These are phyloP conservation scores for Pandemis cinnamomeana DNA, from an alignment of 2,888 invertebrate genomes.

Conservation along the genomic window DNA sequence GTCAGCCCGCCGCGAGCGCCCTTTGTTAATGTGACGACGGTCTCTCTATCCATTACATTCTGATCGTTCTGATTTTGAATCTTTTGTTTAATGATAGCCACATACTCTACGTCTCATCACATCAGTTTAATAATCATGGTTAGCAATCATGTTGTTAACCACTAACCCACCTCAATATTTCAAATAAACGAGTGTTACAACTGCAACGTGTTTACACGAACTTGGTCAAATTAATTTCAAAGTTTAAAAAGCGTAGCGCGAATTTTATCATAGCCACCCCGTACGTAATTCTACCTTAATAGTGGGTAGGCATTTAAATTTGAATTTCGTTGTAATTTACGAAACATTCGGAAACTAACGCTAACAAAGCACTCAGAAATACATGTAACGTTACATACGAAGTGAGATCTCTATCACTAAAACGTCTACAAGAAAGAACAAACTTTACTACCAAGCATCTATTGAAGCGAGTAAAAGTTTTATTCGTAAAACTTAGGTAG, in stretches of 20 bases:
- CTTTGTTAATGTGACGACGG: slow-evolving; percentile 54
- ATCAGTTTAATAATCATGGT: background rate
- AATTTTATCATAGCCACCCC: background rate
- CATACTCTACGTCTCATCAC: background rate
- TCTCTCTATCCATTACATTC: slow-evolving; percentile 44
- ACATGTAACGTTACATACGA: slow-evolving; percentile 25
- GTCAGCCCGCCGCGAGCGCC: slow-evolving; percentile 46
- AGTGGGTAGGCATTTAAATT: background rate
- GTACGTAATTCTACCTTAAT: too few relatives aligned
- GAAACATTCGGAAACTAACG: slow-evolving; percentile 6
- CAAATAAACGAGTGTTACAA: background rate
- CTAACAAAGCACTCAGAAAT: slow-evolving; percentile 30
- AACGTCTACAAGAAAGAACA: slow-evolving; percentile 26
- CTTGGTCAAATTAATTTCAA: background rate
- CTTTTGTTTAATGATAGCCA: slow-evolving; percentile 35
- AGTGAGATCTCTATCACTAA: slow-evolving; percentile 35
- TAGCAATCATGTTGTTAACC: too few relatives aligned
- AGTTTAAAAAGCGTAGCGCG: background rate
- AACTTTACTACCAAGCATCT: slow-evolving; percentile 39
- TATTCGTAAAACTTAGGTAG: slow-evolving; percentile 43
- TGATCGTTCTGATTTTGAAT: slow-evolving; percentile 41
- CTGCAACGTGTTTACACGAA: background rate
- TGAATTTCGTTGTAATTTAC: background rate
- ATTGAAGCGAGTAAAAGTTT: slow-evolving; percentile 40
- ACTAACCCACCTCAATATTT: background rate